These are phyloP conservation scores for Perdita meconis DNA, from an alignment of 2,888 invertebrate genomes.

Conservation along the genomic window DNA sequence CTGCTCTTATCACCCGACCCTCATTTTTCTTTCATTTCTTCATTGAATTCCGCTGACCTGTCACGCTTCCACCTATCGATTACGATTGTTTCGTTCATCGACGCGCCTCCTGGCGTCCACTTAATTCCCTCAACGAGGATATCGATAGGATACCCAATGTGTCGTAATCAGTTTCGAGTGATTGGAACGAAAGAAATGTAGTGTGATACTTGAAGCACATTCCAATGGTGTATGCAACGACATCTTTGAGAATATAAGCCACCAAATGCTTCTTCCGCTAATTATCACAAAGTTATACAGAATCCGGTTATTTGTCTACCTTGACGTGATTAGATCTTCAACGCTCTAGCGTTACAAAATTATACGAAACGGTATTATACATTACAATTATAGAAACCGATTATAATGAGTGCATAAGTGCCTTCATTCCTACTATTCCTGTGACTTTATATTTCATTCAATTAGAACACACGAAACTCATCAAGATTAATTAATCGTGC, in stretches of 20 bases:
- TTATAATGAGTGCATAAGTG: too few species aligned
- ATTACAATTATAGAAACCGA: too few species aligned
- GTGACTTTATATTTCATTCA: too few species aligned
- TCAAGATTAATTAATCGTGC: too few species aligned
- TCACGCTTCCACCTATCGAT: background rate
- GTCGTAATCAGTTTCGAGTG: background rate
- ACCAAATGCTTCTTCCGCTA: too few species aligned
- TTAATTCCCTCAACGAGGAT: background rate
- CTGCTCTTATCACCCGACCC: slow-evolving; percentile 40
- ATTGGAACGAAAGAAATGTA: background rate
- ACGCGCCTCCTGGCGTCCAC: slow-evolving; percentile 6
- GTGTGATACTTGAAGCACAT: background rate
- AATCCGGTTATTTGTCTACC: background rate
- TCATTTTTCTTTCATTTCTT: slow-evolving; percentile 55
- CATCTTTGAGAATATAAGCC: too few species aligned
- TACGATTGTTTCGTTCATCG: slow-evolving; percentile 2
- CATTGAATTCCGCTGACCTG: slow-evolving; percentile 6
- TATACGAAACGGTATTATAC: too few species aligned
- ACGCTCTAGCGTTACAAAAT: too few species aligned
- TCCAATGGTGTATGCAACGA: background rate
- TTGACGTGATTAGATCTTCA: too few species aligned
- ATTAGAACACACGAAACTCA: too few species aligned
- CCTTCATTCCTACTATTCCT: too few species aligned
- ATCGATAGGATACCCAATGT: background rate
- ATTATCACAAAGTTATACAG: background rate